Evolutionary conservation across 2,888 invertebrate genomes (phyloP), one percentile per base, ranked within the genome.

Genomic region (Yponomeuta plumbellus): DNA sequence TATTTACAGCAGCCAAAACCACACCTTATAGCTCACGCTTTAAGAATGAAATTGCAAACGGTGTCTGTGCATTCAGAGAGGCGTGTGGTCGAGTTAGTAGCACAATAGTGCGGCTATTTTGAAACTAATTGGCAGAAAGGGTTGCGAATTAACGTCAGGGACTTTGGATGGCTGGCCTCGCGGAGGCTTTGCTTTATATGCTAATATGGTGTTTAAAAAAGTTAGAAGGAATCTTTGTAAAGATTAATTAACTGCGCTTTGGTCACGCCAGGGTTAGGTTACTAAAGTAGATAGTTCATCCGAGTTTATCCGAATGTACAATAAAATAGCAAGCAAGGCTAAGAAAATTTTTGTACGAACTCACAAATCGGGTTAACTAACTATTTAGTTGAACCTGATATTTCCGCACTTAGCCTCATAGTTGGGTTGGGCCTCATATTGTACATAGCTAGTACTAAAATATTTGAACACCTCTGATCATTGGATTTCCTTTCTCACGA

Each of bases 51-150:
- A 17, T 44, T 52, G 13, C 13, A 4, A 20, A 52, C 21, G 17
- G 21, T 26, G 58, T 11, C 22, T 56, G 39, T 40, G n/a, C 22
- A 11, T 81, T 84, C 84, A 80, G 83, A 85, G 80, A 87, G 77
- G 85, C 79, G 83, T 84, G 81, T 83, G 83, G 80, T 80, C 80
- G 80, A 79, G 80, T 83, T 80, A 80, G 76, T 81, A 75, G 83
- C 81, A 89, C 86, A 89, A 90, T 89, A 88, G 88, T 88, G 88
- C 86, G 81, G 88, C 88, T 88, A 88, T 90, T 91, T 88, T 84
- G 85, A 88, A 86, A 88, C 91, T 91, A 91, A 91, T 91, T 91
- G 91, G 91, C 89, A 89, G 88, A 88, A 88, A 90, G 90, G 90
- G 89, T 89, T 88, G 87, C 86, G 88, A 90, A 90, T 89, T 88